A percentile compares a stretch with the other conserved stretches of the same genome.
phyloP scores from a whole-genome alignment of 2,113 vertebrate species.

The Bos taurus region ARS-UCD2.0 NC_037346.1:14095001-14095500 shows the following conservation, averaged over 20 bases:
- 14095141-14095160: not conserved
- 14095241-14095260: not conserved
- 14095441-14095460: not conserved
- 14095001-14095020: not conserved
- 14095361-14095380: not conserved
- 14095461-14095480: not conserved
- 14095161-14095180: not conserved
- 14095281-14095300: not conserved
- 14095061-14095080: not conserved
- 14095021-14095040: not conserved
- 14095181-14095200: not conserved
- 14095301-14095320: not conserved
- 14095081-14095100: not conserved
- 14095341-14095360: constrained; percentile 21
- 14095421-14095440: not conserved
- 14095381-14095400: not conserved
- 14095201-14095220: not conserved
- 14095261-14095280: not conserved
- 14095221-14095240: not conserved
- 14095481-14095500: not conserved
- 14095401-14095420: not conserved
- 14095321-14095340: not conserved
- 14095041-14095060: not conserved
- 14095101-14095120: not conserved
- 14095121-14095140: not conserved